Base-by-base conservation (phyloP, 2,113 vertebrate species). In the Actenoides lindsayi region DNA sequence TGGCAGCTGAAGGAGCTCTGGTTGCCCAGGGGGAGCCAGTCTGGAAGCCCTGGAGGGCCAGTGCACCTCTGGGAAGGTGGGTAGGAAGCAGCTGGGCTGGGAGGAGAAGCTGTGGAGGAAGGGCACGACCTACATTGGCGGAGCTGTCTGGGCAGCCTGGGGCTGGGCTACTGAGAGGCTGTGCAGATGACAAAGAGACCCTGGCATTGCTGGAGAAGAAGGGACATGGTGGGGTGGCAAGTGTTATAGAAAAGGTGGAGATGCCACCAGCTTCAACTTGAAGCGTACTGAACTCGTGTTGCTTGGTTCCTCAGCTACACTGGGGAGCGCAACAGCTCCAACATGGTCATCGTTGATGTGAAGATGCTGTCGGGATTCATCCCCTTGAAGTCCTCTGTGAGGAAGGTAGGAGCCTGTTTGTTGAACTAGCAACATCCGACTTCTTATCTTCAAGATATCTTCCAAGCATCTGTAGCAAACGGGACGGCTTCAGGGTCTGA, bases 311-410 rank as follows among this genome's bases (percentile, higher is more conserved):
- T 44, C 41, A 98, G 98, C 81, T 98, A 97, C 17, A 87, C 79
- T 3, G 98, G 97, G 31, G 62, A 94, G 48, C 90, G 97, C 50
- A 91, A 89, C 6, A 57, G 12, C 25, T 98, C 97, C 81, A 98
- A 98, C 84, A 97, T 98, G 94, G 94, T 91, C 84, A 95, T 95
- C 25, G 89, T 97, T 51, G 96, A 97, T 8, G 95, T 97, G 68
- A 98, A 97, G 95, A 98, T 98, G 97, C 56, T 97, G 17, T 98
- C 97, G 0, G 97, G 97, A 90, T 97, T 96, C 81, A 70, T 95
- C 62, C 96, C 96, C 59, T 20, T 86, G 50, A 97, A 96, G 71
- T 8, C 89, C 31, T 94, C 97, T 0, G 93, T 97, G 25, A 96
- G 16, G 83, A 87, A 79, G 96, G 97, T 97, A 95, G 68, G 54